These are phyloP conservation scores for Casuarius casuarius DNA, from an alignment of 2,113 vertebrate species.

Conservation along the genomic window DNA sequence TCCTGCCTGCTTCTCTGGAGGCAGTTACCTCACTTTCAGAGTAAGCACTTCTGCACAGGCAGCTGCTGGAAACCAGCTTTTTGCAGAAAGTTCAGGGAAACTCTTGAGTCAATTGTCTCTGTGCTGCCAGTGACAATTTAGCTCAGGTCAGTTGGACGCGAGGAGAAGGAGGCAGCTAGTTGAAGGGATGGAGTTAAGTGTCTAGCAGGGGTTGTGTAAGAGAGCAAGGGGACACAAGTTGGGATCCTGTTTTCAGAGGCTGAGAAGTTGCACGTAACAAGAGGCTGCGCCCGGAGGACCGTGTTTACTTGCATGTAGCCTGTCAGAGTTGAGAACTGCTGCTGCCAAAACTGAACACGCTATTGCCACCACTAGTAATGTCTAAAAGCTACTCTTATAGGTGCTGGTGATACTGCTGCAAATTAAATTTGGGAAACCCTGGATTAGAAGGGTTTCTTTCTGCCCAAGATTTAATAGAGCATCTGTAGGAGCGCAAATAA, in stretches of 20 bases:
- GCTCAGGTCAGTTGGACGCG: neutral
- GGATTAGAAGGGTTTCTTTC: neutral
- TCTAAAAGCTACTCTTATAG: neutral
- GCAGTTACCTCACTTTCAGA: neutral
- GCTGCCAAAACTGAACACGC: neutral
- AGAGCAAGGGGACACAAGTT: accelerated
- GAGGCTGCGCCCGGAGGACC: neutral
- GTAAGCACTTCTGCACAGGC: neutral
- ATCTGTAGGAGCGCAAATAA: neutral
- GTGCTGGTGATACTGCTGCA: neutral
- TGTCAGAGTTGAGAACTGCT: neutral
- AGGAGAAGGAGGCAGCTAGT: neutral
- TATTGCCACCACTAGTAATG: neutral
- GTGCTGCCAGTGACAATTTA: neutral
- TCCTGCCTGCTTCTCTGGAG: neutral
- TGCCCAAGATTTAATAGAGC: neutral
- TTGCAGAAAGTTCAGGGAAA: neutral
- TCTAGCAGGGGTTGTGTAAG: neutral
- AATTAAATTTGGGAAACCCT: neutral
- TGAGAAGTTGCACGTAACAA: neutral
- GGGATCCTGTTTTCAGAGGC: neutral
- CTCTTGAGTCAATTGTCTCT: neutral
- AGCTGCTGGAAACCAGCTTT: neutral
- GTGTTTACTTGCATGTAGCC: neutral
- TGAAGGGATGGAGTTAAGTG: neutral